Evolutionary conservation across 2,797 vertebrate genomes (phyloP).

Genomic region (Discoglossus pictus): DNA sequence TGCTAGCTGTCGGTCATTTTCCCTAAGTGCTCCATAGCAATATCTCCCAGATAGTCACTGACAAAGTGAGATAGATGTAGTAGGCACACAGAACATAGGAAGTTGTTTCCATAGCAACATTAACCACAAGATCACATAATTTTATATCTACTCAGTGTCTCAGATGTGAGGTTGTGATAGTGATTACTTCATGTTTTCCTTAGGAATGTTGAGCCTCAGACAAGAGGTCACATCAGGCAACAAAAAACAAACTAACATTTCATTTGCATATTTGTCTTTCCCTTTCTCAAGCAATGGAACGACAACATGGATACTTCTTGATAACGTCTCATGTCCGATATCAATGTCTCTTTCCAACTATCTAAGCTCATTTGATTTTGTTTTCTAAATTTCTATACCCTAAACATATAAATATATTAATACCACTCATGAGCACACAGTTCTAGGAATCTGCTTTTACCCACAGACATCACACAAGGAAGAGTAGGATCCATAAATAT

Average conservation of each 20-base stretch:
- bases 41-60: conserved; percentile 48
- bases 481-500: too few species aligned
- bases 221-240: conserved; percentile 10
- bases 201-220: conserved; percentile 5
- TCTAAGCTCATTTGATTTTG: too few species aligned
- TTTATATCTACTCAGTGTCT: conserved; percentile 56
- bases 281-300: too few species aligned
- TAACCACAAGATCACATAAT: conserved; percentile 56
- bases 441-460: too few species aligned
- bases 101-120: conserved; percentile 58
- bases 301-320: too few species aligned
- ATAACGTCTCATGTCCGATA: too few species aligned
- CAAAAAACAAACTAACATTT: neutral
- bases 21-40: conserved; percentile 41
- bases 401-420: too few species aligned
- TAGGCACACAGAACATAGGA: conserved; percentile 33
- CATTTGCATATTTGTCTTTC: too few species aligned
- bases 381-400: too few species aligned
- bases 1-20: conserved; percentile 7
- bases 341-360: too few species aligned
- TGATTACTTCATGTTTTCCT: conserved; percentile 35
- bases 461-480: too few species aligned
- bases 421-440: too few species aligned
- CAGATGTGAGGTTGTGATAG: conserved; percentile 54
- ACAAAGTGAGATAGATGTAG: conserved; percentile 56